Evolutionary conservation across 2,797 vertebrate species (phyloP), one percentile per base, ranked within the genome.

Genomic region (Cossypha dichroa): DNA sequence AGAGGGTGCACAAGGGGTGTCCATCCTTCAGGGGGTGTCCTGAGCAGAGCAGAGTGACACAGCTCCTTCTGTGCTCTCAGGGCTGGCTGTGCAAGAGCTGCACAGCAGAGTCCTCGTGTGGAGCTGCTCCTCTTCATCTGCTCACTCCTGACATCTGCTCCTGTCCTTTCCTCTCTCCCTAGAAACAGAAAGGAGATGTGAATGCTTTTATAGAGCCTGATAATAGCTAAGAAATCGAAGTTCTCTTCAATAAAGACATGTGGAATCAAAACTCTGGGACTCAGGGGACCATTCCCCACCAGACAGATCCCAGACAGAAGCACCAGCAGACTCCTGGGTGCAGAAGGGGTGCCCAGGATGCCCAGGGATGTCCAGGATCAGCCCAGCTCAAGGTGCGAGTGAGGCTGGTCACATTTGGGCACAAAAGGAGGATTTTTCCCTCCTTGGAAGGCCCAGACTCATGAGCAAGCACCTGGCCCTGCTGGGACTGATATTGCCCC

Each of bases 1-100:
- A 58, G 69, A 51, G 23, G 17, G 12, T 4, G 15, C 0, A 2
- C 11, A 49, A 36, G 41, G 29, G 23, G 1, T 13, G 9, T 10
- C 48, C 23, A 3, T 23, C 1, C 0, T 10, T 21, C 12, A 16
- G 31, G 31, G 22, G 22, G 4, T 74, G 46, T 33, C 69, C 43
- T 7, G 22, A 45, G 54, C 38, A 51, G 70, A 8, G 62, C 33
- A 38, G 13, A 1, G 22, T 17, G 68, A 6, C 40, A 7, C 55
- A 36, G 60, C 34, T 45, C 14, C 14, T 7, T 29, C 46, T 29
- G 16, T 19, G 28, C 38, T 52, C 43, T 43, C 36, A 16, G 78
- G 28, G 89, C 19, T 48, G 54, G 16, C 1, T 33, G 78, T 40
- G 68, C 51, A 41, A 3, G 36, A 7, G 63, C 6, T 69, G 48